Percentiles rank a stretch among this genome's conserved stretches.
phyloP scores from a whole-genome alignment of 2,113 vertebrate species.

The Struthio camelus region DNA sequence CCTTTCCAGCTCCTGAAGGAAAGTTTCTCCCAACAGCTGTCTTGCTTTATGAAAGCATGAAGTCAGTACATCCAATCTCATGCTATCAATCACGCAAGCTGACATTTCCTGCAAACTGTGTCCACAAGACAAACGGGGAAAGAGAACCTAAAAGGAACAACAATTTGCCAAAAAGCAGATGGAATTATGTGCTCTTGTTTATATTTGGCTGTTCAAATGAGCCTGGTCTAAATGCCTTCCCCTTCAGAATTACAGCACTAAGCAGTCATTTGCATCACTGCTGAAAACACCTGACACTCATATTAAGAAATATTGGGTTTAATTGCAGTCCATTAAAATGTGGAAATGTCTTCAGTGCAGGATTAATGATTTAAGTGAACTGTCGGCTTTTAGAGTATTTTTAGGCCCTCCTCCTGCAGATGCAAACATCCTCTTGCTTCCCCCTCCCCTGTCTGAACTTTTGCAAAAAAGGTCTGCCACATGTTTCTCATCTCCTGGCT shows the following conservation, averaged over 20 bases:
- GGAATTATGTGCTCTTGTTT: constrained; percentile 88
- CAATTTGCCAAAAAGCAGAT: constrained; percentile 80
- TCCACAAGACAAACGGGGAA: constrained; percentile 79
- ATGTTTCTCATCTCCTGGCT: constrained; percentile 79
- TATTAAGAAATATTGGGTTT: constrained; percentile 81
- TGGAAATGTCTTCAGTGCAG: constrained; percentile 73
- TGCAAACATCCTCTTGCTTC: constrained; percentile 71
- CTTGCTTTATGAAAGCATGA: constrained; percentile 88
- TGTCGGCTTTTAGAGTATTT: constrained; percentile 71
- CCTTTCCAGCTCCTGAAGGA: constrained; percentile 83
- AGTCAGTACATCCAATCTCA: constrained; percentile 85
- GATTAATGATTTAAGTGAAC: constrained; percentile 81
- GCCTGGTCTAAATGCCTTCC: constrained; percentile 79
- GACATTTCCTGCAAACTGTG: constrained; percentile 89
- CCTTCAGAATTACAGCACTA: constrained; percentile 76
- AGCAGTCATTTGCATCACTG: constrained; percentile 77
- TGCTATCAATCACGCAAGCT: constrained; percentile 81
- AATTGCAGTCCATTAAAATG: constrained; percentile 80
- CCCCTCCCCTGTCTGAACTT: constrained; percentile 58
- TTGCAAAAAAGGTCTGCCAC: constrained; percentile 72
- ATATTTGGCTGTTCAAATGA: constrained; percentile 79
- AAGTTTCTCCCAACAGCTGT: constrained; percentile 90
- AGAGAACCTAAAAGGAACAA: constrained; percentile 80
- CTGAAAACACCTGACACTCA: constrained; percentile 85
- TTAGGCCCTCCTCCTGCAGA: constrained; percentile 72